Conservation (phyloP, 1,140 invertebrate species). For the Mizuhopecten yessoensis region DNA sequence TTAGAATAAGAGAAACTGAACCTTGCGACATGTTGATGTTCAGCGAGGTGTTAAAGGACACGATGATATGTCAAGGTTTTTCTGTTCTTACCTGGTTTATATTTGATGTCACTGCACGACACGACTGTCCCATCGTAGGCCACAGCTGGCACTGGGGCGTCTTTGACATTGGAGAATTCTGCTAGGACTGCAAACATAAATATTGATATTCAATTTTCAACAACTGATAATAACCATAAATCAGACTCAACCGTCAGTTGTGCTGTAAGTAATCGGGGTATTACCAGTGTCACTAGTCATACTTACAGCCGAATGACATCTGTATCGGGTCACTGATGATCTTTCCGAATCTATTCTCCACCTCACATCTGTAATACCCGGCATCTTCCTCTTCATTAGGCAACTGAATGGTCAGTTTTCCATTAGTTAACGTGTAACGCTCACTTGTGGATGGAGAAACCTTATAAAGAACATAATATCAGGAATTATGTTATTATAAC, state of each 20-base stretch:
- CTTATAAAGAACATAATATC: constrained; percentile 13
- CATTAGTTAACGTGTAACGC: constrained; percentile 95
- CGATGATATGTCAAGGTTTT: no score
- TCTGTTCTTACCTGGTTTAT: constrained; percentile 73
- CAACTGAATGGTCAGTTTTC: constrained; percentile 93
- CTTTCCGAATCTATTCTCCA: constrained; percentile 94
- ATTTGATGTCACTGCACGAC: constrained; percentile 67
- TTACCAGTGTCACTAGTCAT: background rate
- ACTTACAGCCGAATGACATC: constrained; percentile 92
- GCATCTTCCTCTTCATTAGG: constrained; percentile 89
- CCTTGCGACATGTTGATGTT: no score
- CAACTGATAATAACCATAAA: background rate
- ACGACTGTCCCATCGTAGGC: constrained; percentile 73
- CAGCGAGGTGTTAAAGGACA: no score
- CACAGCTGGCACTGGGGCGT: constrained; percentile 67
- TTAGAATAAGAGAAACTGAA: no score
- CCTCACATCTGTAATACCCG: constrained; percentile 95
- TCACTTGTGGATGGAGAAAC: constrained; percentile 77
- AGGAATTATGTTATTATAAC: no score
- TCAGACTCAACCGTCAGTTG: background rate
- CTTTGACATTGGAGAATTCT: constrained; percentile 74
- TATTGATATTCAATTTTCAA: background rate
- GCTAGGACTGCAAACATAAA: constrained; percentile 64
- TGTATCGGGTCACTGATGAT: constrained; percentile 94
- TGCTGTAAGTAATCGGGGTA: no score